Evolutionary conservation across 2,888 invertebrate genomes (phyloP).

Genomic region (Troilus luridus): DNA sequence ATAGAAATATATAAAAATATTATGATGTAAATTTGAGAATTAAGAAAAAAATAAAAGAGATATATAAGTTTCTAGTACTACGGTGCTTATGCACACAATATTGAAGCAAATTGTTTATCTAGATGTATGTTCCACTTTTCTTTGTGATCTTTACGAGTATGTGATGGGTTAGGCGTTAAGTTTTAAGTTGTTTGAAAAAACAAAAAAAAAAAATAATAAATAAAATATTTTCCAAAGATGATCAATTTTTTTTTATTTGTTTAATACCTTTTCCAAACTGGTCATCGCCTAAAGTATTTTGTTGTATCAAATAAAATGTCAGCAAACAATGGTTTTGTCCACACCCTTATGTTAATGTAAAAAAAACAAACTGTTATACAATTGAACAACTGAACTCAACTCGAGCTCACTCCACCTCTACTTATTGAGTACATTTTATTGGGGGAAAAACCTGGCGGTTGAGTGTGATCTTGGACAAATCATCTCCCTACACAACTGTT

Average conservation of each 20-base stretch:
- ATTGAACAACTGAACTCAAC: no score
- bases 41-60: slow-evolving; percentile 32
- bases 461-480: no score
- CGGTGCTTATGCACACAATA: slow-evolving; percentile 41
- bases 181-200: slow-evolving; percentile 62
- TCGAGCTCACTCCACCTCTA: no score
- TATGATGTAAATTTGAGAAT: slow-evolving; percentile 45
- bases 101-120: slow-evolving; percentile 52
- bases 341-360: no score
- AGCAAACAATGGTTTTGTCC: no score
- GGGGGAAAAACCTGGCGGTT: no score
- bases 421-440: no score
- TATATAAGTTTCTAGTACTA: slow-evolving; percentile 49
- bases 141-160: slow-evolving; percentile 64
- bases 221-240: slow-evolving; percentile 62
- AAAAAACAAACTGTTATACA: no score
- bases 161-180: slow-evolving; percentile 64
- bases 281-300: no score
- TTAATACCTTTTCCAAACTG: not conserved
- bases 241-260: slow-evolving; percentile 16
- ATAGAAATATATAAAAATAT: slow-evolving; percentile 56
- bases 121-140: slow-evolving; percentile 60
- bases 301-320: no score
- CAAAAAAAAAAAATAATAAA: slow-evolving; percentile 45
- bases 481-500: no score